Percentiles rank a stretch among this genome's conserved stretches.
phyloP scores from a whole-genome alignment of 2,888 invertebrate species.

The Scaptomyza reducta region DNA sequence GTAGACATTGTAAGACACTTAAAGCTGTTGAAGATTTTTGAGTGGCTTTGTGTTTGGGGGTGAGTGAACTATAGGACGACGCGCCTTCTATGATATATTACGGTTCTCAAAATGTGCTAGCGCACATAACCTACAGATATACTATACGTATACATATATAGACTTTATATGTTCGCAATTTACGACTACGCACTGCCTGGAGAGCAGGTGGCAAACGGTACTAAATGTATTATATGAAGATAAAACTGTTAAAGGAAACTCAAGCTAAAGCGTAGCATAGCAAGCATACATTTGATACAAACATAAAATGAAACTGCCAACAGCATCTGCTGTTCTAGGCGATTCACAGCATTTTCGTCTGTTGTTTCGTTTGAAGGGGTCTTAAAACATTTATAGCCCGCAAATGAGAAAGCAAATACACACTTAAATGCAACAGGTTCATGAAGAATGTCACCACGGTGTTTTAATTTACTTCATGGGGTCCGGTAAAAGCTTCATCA shows the following conservation, averaged over 20 bases:
- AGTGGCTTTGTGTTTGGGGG: conserved; percentile 67
- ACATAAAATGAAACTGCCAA: conserved; percentile 29
- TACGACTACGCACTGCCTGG: conserved; percentile 36
- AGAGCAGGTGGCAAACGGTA: conserved; percentile 63
- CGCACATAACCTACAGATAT: conserved; percentile 30
- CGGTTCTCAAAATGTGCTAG: conserved; percentile 29
- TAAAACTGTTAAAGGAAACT: conserved; percentile 68
- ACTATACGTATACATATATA: neutral
- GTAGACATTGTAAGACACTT: conserved; percentile 79
- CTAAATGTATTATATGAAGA: conserved; percentile 73
- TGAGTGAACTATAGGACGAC: conserved; percentile 77
- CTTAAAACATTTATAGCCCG: conserved; percentile 27
- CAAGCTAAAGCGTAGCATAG: conserved; percentile 10
- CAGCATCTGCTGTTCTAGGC: conserved; percentile 27
- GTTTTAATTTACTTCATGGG: neutral
- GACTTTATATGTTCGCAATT: conserved; percentile 34
- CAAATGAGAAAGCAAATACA: conserved; percentile 20
- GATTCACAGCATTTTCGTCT: conserved; percentile 16
- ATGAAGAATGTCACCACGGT: neutral
- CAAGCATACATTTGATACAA: conserved; percentile 6
- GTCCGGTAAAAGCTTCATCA: neutral
- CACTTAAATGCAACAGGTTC: conserved; percentile 30
- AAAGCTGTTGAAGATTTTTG: conserved; percentile 75
- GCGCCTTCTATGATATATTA: conserved; percentile 69
- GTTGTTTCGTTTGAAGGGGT: neutral